Conservation (phyloP, 2,888 invertebrate species). For the Caprella mutica region DNA sequence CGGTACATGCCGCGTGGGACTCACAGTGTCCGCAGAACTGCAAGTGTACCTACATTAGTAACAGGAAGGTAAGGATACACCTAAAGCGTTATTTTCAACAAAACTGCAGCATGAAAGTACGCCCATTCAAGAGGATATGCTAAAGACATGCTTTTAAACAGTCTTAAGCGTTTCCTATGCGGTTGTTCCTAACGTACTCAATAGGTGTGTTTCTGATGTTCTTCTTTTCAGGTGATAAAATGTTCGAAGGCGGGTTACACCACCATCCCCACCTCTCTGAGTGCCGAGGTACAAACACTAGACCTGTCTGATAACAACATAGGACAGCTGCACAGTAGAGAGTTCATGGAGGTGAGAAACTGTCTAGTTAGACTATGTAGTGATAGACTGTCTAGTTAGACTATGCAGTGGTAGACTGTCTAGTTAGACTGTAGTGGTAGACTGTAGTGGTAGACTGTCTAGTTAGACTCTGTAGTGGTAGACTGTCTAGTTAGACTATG, state of each 20-base stretch:
- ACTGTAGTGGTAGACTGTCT: neutral
- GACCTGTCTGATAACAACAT: conserved; percentile 72
- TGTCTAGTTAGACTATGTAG: neutral
- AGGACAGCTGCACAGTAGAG: conserved; percentile 49
- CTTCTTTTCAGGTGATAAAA: conserved; percentile 47
- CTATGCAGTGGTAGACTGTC: neutral
- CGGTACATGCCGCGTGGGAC: neutral
- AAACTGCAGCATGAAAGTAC: too few relatives aligned
- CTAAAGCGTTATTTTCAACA: too few relatives aligned
- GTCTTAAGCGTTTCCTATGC: too few relatives aligned
- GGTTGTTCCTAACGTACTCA: too few relatives aligned
- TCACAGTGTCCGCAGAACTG: neutral
- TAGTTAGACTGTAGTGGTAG: neutral
- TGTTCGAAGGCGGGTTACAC: conserved; percentile 71
- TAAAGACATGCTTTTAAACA: too few relatives aligned
- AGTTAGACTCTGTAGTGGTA: neutral
- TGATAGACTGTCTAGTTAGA: neutral
- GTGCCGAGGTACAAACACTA: conserved; percentile 70
- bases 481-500: neutral
- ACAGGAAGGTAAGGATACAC: neutral
- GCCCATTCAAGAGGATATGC: too few relatives aligned
- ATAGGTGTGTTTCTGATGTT: too few relatives aligned
- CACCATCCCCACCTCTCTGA: conserved; percentile 60
- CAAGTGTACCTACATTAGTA: neutral
- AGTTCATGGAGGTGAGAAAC: neutral